Base-by-base conservation (phyloP, 2,797 vertebrate species). In the Margarornis squamiger region DNA sequence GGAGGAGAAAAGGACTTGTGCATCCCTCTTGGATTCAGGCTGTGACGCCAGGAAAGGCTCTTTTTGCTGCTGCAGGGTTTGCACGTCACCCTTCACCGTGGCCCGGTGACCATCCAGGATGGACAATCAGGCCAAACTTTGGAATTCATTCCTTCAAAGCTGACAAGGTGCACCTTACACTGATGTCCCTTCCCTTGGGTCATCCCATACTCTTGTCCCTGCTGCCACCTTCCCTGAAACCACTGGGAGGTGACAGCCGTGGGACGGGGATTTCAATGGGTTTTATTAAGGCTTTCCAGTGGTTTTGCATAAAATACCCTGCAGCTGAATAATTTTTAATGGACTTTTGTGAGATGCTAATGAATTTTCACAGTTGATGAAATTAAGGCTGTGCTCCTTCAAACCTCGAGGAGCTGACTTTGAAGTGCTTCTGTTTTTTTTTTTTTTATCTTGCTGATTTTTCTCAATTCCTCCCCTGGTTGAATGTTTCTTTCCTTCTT, bases 231-330 rank as follows among this genome's bases (percentile, higher is more conserved):
- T 17, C 36, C 12, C 30, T n/a, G 23, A 68, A 32, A 29, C 54
- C 20, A 1, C 24, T 0, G 1, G 48, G 61, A 62, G 30, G 20
- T 41, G 68, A 29, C 57, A 0, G 4, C 59, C n/a, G 3, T 14
- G 7, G 51, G 30, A 39, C 14, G 36, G 34, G 39, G 29, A 27
- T 75, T 65, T 66, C 55, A 18, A 43, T 5, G 49, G 12, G 6
- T 34, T 46, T 66, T 77, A 18, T 45, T 70, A 51, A 54, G 2
- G 15, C 55, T 86, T 84, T 39, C 58, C 55, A 2, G 36, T 43
- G n/a, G 61, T 88, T 96, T 90, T 76, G 58, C 93, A 91, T 84
- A 74, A 92, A 78, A 87, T 61, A 79, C 74, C 71, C 74, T 71
- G 66, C 79, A 38, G 84, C 73, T 78, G 70, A 97, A 95, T 88